Percentiles rank a stretch among this genome's conserved stretches.
These are phyloP conservation scores for Coremacera marginata DNA, from an alignment of 2,888 invertebrate species.

Conservation along the genomic window DNA sequence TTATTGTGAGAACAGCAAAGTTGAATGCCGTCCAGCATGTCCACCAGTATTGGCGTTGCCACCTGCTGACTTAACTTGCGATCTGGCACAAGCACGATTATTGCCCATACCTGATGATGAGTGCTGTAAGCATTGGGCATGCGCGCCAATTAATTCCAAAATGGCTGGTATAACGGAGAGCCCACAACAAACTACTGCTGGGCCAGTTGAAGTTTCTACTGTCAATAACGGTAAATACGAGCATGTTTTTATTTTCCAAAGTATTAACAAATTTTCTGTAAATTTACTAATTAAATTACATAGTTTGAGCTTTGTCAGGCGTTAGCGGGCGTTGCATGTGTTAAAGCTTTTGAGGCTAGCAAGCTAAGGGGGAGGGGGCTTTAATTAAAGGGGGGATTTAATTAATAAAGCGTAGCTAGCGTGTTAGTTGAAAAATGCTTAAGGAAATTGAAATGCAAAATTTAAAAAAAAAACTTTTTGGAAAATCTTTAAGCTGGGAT, in stretches of 20 bases:
- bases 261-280: background rate
- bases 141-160: slow-evolving; percentile 69
- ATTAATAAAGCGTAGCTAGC: too few species aligned
- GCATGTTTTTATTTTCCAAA: background rate
- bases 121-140: slow-evolving; percentile 87
- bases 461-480: too few species aligned
- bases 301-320: background rate
- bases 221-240: slow-evolving; percentile 58
- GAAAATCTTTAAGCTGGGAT: too few species aligned
- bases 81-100: slow-evolving; percentile 76
- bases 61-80: slow-evolving; percentile 81
- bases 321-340: background rate
- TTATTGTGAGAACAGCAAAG: slow-evolving; percentile 88
- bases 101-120: slow-evolving; percentile 80
- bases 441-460: too few species aligned
- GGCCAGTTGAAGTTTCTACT: background rate
- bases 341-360: background rate
- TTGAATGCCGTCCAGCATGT: slow-evolving; percentile 87
- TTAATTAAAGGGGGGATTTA: too few species aligned
- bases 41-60: slow-evolving; percentile 82
- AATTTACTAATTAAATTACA: too few species aligned
- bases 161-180: slow-evolving; percentile 33
- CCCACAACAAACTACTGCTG: slow-evolving; percentile 31
- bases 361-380: background rate
- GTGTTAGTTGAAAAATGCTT: too few species aligned